Evolutionary conservation across 2,113 vertebrate species (phyloP), one percentile per base, ranked within the genome.

Genomic region (Australoheros scitulus): DNA sequence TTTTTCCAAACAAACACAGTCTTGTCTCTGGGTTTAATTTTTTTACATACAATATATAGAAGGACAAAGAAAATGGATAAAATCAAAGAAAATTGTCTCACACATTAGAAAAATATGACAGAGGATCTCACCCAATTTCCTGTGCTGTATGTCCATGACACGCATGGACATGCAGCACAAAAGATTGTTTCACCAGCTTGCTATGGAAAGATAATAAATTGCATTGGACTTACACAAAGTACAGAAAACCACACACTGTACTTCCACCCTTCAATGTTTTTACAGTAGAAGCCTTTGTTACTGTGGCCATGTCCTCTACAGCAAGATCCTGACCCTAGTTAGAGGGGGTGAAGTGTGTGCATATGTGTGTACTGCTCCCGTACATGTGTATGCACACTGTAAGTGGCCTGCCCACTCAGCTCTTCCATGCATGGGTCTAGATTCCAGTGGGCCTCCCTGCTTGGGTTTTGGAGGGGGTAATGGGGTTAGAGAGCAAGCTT

Each of bases 391-490:
- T 58, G 68, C 22, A 13, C 34, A 20, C 72, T 87, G 76, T 82
- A 81, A 68, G 76, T 34, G 15, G 34, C 70, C 85, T 83, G 83
- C 89, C 90, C 82, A 90, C 85, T 91, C 91, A 88, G 90, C 90
- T 91, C 88, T 82, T 92, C 88, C 87, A 87, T 81, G 82, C 86
- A 61, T 20, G n/a, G 82, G 80, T 81, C 80, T 75, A 59, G 91
- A 94, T 94, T 94, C 93, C 93, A 81, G 52, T 20, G 72, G 90
- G 91, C 87, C 93, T 92, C 87, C 92, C 88, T 91, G 89, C 70
- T 88, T n/a, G 38, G 83, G 85, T 80, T 84, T 76, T 68, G 59
- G 79, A 50, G 68, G 81, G 65, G 80, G n/a, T 32, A 82, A 74
- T n/a, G 61, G 88, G 72, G 57, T 65, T 77, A 87, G 90, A 86